Evolutionary conservation across 2,797 vertebrate genomes (phyloP), one percentile per base, ranked within the genome.

Genomic region (Geotria australis): DNA sequence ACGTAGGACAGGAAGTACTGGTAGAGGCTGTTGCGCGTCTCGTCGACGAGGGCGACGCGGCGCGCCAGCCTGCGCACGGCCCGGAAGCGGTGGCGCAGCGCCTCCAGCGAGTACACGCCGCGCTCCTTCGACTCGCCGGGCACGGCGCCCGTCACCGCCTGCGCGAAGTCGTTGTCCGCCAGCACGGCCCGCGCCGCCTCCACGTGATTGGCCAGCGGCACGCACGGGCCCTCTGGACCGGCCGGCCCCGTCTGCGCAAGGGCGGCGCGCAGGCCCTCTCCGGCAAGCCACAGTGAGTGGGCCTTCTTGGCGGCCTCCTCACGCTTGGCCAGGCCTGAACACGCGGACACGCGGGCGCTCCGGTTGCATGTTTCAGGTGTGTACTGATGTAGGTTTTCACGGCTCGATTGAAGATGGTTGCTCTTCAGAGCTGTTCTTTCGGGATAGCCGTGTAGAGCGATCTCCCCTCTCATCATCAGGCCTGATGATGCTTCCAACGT

Each of bases 1-100:
- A 95, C 48, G 65, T 91, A 98, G 2, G 91, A 95, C 47, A 95
- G 68, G 68, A 95, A 83, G 66, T 95, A 96, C 5, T 96, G 91
- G 63, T 89, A 96, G 46, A 96, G 61, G 66, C 83, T 91, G 74
- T 91, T 93, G 60, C 76, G 77, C 0, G 82, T 78, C 64, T 94
- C 89, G 0, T 96, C 83, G 0, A 98, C 74, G 63, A 96, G 79
- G 0, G 86, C 91, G 2, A 96, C 86, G 2, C 79, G 74, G 3
- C 76, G 77, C 1, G 71, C 81, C 64, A 93, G 69, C n/a, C 71
- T 76, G 6, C 84, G 81, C 48, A 98, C 71, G 0, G 65, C 59
- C 64, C 78, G 62, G 71, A 95, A 98, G 1, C 80, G 82, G 0
- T 78, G 75, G 2, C 89, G 66, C 11, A 98, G 79, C 1, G 81